Base-by-base conservation (phyloP, 2,797 vertebrate species). In the Alca torda region DNA sequence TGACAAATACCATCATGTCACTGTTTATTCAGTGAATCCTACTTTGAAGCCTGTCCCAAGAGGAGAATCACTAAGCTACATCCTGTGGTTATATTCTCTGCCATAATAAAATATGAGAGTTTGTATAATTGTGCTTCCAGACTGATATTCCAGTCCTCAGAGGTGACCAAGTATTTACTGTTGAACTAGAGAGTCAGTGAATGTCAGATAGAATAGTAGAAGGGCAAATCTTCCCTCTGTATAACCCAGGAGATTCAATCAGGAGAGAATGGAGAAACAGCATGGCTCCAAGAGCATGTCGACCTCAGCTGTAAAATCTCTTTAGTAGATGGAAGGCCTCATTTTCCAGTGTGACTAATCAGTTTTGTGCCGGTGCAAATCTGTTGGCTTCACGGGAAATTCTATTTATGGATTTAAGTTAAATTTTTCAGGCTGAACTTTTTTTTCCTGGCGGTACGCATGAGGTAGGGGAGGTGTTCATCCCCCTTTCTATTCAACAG, bases 271-370 rank as follows among this genome's bases (percentile, higher is more conserved):
- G 33, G 76, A 95, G 65, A 84, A 88, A 88, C 74, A 92, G 84
- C 59, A 54, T 48, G 87, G 37, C 45, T 93, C 54, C 80, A 81
- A 75, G 13, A 51, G 17, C 85, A 53, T 63, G 65, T 73, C 8
- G 10, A 79, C 79, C 31, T 81, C 76, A 84, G 79, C 46, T 84
- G 87, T 84, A 88, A 95, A 96, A 89, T 82, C 43, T 86, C 73
- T 90, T 93, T 78, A 73, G 45, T 86, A 54, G 30, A 39, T 53
- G 46, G 89, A 86, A 91, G 68, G 41, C 73, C 69, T 84, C 63
- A 56, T 92, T 96, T 96, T 89, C 65, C 51, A 94, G 54, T 84
- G 54, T 84, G 85, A 91, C 79, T 90, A 93, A 95, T 89, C 39
- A 95, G 50, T 86, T 96, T 94, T 79, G 54, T 73, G 76, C 65